These are phyloP conservation scores for Lomographa bimaculata DNA, from an alignment of 2,888 invertebrate genomes.

Conservation along the genomic window DNA sequence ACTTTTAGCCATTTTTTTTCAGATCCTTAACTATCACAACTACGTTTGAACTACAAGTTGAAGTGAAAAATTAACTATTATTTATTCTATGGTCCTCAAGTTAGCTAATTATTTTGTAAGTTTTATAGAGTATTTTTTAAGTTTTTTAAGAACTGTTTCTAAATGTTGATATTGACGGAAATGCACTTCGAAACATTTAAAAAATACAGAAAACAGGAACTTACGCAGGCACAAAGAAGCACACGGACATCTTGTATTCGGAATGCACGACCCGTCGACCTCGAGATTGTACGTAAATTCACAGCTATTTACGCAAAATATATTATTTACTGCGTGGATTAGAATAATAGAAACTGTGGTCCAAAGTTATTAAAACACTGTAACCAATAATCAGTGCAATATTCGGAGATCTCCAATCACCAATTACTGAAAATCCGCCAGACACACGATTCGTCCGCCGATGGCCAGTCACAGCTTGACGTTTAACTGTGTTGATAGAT, in stretches of 20 bases:
- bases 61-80: too few species aligned
- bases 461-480: conserved; percentile 83
- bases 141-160: too few species aligned
- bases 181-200: too few species aligned
- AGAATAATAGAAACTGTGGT: conserved; percentile 59
- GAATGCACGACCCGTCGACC: conserved; percentile 46
- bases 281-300: conserved; percentile 40
- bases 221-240: conserved; percentile 88
- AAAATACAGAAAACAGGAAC: too few species aligned
- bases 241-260: conserved; percentile 86
- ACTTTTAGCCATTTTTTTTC: too few species aligned
- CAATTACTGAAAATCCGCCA: conserved; percentile 82
- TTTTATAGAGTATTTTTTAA: too few species aligned
- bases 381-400: conserved; percentile 81
- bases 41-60: too few species aligned
- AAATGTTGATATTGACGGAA: too few species aligned
- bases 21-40: too few species aligned
- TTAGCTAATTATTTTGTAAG: too few species aligned
- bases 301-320: conserved; percentile 41
- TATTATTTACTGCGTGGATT: conserved; percentile 47
- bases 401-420: conserved; percentile 83
- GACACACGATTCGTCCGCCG: conserved; percentile 82
- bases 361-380: conserved; percentile 70
- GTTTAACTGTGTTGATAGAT: conserved; percentile 54
- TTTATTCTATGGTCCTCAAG: too few species aligned